Base-by-base conservation (phyloP, 2,888 invertebrate species). In the Thera obeliscata region DNA sequence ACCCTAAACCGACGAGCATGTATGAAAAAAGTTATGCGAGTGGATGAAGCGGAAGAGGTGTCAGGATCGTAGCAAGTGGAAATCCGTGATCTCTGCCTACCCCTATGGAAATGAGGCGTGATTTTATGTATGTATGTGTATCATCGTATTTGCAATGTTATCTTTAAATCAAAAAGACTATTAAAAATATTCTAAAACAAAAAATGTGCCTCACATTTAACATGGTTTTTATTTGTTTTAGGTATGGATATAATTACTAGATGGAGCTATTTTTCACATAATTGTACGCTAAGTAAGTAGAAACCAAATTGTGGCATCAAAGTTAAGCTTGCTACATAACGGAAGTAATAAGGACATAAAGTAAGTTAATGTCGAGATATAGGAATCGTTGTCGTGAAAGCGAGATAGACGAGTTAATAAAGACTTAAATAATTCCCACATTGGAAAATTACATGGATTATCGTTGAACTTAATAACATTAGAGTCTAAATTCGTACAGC, bases 321-420 rank as follows among this genome's bases (percentile, higher is more conserved):
- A 36, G 36, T 11, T 9, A 55, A 55, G 55, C 11, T 50, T 50
- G 35, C 55, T 62, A 48, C 49, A 33, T 48, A 50, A 33, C 52
- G 50, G 9, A 50, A 56, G 78, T 80, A 78, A 80, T 78, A 81
- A 78, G 77, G 78, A 75, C 74, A 78, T 80, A 79, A 79, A 81
- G 78, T 77, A 81, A 81, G 76, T 79, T 82, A 76, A 74, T 77
- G 74, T 70, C 67, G 67, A 76, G 76, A 78, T 83, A 82, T 80
- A 80, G 78, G 78, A 78, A 82, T 77, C 79, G 76, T 77, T 77
- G 74, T 78, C 69, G 81, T 71, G 74, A 66, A 79, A 86, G 81
- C 69, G 83, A 81, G 82, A 86, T 78, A 82, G 83, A 78, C 76
- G 78, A 80, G 80, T 87, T 89, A 87, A 86, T 86, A 86, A 86